Conservation (phyloP, 1,140 invertebrate genomes). For the Anastrepha ludens region DNA sequence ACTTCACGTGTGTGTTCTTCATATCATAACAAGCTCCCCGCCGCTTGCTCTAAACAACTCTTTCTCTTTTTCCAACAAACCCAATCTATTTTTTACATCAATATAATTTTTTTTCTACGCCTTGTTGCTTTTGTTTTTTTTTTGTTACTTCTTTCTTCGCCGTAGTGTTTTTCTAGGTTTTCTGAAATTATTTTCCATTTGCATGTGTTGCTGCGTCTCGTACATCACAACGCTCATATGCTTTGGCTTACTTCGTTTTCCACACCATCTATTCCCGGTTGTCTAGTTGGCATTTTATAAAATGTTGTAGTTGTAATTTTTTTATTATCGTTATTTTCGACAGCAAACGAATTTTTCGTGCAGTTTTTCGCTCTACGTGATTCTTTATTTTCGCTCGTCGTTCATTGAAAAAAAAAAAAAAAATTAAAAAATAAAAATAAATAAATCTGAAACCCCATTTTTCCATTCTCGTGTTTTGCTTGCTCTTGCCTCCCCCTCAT, state of each 20-base stretch:
- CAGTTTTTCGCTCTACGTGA: background rate
- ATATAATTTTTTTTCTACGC: background rate
- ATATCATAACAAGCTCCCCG: constrained; percentile 27
- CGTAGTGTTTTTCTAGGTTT: constrained; percentile 37
- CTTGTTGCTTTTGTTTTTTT: background rate
- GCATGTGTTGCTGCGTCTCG: constrained; percentile 36
- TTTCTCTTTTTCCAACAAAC: background rate
- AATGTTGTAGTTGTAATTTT: constrained; percentile 44
- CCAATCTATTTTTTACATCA: background rate
- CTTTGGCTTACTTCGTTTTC: background rate
- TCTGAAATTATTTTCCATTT: constrained; percentile 22
- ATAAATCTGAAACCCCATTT: background rate
- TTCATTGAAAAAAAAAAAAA: background rate
- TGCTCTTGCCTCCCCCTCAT: background rate
- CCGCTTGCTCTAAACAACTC: background rate
- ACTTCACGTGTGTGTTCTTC: background rate
- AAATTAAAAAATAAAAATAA: background rate
- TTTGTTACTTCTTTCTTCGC: background rate
- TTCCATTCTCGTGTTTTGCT: background rate
- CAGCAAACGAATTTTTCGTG: constrained; percentile 43
- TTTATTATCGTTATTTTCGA: constrained; percentile 21
- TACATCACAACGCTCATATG: background rate
- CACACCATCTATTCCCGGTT: constrained; percentile 37
- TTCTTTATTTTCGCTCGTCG: background rate
- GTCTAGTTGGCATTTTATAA: constrained; percentile 39